Evolutionary conservation across 2,888 invertebrate species (phyloP), one percentile per base, ranked within the genome.

Genomic region (Euzophera pinguis): DNA sequence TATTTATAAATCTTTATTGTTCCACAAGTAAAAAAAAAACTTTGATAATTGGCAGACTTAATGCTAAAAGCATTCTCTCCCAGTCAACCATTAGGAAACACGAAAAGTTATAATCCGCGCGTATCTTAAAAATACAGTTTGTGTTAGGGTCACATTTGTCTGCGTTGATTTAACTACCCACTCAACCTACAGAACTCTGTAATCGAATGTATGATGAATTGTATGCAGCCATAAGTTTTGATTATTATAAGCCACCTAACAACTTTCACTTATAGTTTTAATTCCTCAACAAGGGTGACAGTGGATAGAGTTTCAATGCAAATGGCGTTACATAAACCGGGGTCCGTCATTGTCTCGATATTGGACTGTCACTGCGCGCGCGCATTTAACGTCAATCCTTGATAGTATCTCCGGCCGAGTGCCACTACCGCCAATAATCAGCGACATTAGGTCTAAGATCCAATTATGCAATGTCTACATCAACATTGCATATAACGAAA

Each of bases 311-410:
- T 71, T 75, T 43, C 75, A 75, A 77, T 74, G 73, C 75, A 81
- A 84, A 81, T 78, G 75, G 76, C 68, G 74, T 90, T 86, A 75
- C 82, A 77, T 73, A 88, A 89, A 68, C 65, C 64, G 64, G 58
- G 68, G 82, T 78, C 78, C 79, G 82, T 87, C 87, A 88, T 89
- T 88, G 90, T 89, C 78, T 83, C 75, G 83, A 81, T 87, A 87
- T 83, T 81, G 84, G 71, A 76, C 80, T 88, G 88, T 87, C 86
- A 86, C 81, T 75, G 78, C 67, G 80, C 70, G 67, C 72, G 81
- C 82, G 85, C 86, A 89, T 90, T 89, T 89, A 90, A 81, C 81
- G 88, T 89, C 89, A 89, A 80, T 88, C 86, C 73, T 75, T 70
- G 89, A 89, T 88, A 87, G 70, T 81, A 88, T 88, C 88, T 76